Evolutionary conservation across 2,888 invertebrate species (phyloP).

Genomic region (Hirtodrosophila cameraria): DNA sequence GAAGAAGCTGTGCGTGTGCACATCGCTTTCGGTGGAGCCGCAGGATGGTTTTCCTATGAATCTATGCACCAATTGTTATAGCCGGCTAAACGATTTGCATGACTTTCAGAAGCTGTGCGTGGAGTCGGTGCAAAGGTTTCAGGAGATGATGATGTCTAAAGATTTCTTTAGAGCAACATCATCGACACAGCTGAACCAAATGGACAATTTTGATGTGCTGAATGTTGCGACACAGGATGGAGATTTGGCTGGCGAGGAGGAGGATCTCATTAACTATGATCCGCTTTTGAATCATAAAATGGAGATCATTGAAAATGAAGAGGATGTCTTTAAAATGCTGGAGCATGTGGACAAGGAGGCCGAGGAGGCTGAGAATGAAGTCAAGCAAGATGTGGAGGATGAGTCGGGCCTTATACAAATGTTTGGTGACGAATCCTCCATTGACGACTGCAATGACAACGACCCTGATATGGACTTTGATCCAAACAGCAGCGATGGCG

Average conservation of each 20-base stretch:
- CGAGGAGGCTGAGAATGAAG: slow-evolving; percentile 58
- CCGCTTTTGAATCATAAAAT: slow-evolving; percentile 79
- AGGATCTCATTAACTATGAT: slow-evolving; percentile 78
- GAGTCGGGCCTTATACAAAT: slow-evolving; percentile 18
- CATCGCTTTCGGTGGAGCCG: slow-evolving; percentile 77
- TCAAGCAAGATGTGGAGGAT: slow-evolving; percentile 48
- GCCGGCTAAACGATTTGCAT: slow-evolving; percentile 76
- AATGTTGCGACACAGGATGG: slow-evolving; percentile 55
- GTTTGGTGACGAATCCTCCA: slow-evolving; percentile 50
- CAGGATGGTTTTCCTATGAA: slow-evolving; percentile 80
- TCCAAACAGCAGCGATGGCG: slow-evolving; percentile 64
- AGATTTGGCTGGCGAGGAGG: slow-evolving; percentile 68
- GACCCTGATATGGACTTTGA: slow-evolving; percentile 70
- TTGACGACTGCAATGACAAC: slow-evolving; percentile 56
- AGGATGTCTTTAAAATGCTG: slow-evolving; percentile 81
- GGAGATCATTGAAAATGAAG: slow-evolving; percentile 81
- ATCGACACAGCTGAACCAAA: slow-evolving; percentile 24
- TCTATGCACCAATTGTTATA: slow-evolving; percentile 75
- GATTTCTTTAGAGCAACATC: slow-evolving; percentile 35
- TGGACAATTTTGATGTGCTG: slow-evolving; percentile 61
- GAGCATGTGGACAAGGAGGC: slow-evolving; percentile 80
- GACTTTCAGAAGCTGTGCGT: slow-evolving; percentile 80
- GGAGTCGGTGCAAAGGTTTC: slow-evolving; percentile 76
- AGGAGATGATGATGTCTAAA: slow-evolving; percentile 61
- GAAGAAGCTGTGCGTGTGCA: slow-evolving; percentile 79